phyloP scores from a whole-genome alignment of 2,797 vertebrate species.

The Tachyglossus aculeatus region DNA sequence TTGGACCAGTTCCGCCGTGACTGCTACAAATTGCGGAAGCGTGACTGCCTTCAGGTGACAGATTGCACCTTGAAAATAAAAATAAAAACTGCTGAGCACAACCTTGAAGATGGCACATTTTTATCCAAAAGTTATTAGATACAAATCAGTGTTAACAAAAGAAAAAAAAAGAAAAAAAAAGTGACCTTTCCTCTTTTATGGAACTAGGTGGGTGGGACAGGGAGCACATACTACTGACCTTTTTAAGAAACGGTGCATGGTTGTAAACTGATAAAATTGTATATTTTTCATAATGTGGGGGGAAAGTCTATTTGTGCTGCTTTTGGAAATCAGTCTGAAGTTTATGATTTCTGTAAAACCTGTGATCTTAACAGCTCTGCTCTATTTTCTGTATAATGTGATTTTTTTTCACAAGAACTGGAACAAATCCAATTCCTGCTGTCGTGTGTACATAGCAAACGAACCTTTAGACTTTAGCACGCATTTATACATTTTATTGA shows the following conservation, averaged over 20 bases:
- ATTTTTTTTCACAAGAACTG: constrained; percentile 63
- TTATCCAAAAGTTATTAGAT: constrained; percentile 66
- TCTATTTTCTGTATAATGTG: constrained; percentile 66
- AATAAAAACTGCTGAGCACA: constrained; percentile 67
- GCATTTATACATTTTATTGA: constrained; percentile 75
- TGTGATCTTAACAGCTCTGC: constrained; percentile 68
- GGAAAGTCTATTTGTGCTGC: constrained; percentile 80
- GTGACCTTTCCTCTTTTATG: constrained; percentile 83
- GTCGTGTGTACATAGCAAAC: constrained; percentile 73
- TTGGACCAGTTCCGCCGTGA: neutral
- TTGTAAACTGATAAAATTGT: constrained; percentile 76
- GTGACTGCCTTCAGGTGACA: constrained; percentile 33
- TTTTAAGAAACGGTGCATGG: constrained; percentile 77
- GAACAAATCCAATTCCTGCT: constrained; percentile 62
- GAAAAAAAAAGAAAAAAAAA: constrained; percentile 72
- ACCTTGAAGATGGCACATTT: constrained; percentile 59
- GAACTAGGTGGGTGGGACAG: constrained; percentile 62
- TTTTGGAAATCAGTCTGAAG: constrained; percentile 71
- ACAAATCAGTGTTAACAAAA: constrained; percentile 68
- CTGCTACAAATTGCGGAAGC: constrained; percentile 3
- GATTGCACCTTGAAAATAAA: constrained; percentile 26
- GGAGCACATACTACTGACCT: constrained; percentile 82
- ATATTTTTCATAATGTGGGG: constrained; percentile 79
- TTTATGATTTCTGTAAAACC: constrained; percentile 79
- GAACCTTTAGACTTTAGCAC: constrained; percentile 76